phyloP scores from a whole-genome alignment of 2,888 invertebrate species.

The Anodontia alba region DNA sequence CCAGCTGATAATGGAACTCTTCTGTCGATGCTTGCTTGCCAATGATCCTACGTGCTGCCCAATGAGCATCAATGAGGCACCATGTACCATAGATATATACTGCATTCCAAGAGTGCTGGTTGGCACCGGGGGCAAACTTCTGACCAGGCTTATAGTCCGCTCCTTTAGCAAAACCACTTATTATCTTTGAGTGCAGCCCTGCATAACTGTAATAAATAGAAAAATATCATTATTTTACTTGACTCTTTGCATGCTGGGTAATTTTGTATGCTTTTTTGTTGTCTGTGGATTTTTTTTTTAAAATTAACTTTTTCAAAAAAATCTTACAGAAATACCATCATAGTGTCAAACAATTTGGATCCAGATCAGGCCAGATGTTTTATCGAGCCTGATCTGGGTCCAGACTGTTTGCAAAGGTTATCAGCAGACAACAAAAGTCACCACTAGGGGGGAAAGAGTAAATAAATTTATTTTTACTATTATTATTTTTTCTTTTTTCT shows the following conservation, averaged over 20 bases:
- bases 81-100: constrained; percentile 84
- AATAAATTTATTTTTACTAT: not conserved
- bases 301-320: too few relatives aligned
- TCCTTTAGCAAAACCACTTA: constrained; percentile 85
- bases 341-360: too few relatives aligned
- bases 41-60: constrained; percentile 84
- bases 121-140: constrained; percentile 83
- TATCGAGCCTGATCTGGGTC: too few relatives aligned
- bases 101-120: constrained; percentile 85
- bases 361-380: too few relatives aligned
- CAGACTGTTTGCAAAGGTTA: too few relatives aligned
- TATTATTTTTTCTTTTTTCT: not conserved
- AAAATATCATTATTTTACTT: too few relatives aligned
- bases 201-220: constrained; percentile 79
- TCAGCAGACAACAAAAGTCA: too few relatives aligned
- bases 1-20: constrained; percentile 84
- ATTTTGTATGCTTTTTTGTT: too few relatives aligned
- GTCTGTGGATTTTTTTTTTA: too few relatives aligned
- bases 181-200: constrained; percentile 84
- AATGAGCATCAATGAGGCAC: constrained; percentile 85
- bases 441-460: too few relatives aligned
- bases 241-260: too few relatives aligned
- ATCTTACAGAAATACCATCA: too few relatives aligned
- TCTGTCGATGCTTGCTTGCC: constrained; percentile 83
- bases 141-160: constrained; percentile 85